Percentiles rank a stretch among this genome's conserved stretches.
Conservation (phyloP, 2,797 vertebrate species). For the Hydrophis major region DNA sequence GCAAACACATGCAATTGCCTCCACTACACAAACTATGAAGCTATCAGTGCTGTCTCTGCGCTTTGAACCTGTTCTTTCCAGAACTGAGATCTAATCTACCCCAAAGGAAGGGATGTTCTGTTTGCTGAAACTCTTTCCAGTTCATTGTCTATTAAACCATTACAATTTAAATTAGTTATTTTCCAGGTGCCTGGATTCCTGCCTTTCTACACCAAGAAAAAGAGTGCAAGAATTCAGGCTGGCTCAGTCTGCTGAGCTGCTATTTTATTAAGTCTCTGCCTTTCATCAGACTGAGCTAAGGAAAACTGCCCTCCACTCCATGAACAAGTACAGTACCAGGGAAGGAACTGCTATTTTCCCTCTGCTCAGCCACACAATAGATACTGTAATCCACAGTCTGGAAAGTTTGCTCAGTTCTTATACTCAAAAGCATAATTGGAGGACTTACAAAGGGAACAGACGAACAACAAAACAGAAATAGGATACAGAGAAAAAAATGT, state of each 20-base stretch:
- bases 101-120: neutral
- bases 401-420: neutral
- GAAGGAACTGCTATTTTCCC: neutral
- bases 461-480: conserved; percentile 7
- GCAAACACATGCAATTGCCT: neutral
- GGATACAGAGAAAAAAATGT: neutral
- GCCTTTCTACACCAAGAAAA: neutral
- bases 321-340: neutral
- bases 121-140: neutral
- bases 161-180: neutral
- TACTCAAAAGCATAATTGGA: neutral
- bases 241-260: neutral
- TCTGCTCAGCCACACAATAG: neutral
- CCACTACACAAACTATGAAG: no score
- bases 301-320: neutral
- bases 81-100: neutral
- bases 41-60: neutral
- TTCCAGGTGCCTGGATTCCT: neutral
- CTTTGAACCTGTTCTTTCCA: neutral
- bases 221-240: neutral
- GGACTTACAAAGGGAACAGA: neutral
- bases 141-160: neutral
- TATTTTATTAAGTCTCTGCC: neutral
- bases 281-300: neutral
- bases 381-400: neutral